Evolutionary conservation across 2,888 invertebrate species (phyloP), one percentile per base, ranked within the genome.

Genomic region (Lydus trimaculatus): DNA sequence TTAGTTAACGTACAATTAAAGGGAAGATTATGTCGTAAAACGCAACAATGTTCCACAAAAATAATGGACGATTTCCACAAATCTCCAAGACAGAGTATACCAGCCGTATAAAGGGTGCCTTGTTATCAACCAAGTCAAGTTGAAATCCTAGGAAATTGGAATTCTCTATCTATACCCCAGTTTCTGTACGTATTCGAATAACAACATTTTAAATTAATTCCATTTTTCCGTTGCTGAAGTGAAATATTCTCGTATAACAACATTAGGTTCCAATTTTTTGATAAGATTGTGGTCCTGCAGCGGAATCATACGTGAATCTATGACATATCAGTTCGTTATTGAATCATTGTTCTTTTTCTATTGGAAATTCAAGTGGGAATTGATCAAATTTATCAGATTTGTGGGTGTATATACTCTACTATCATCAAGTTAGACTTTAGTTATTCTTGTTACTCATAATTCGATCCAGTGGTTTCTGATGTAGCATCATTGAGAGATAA

Each of bases 101-200:
- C 25, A 72, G 20, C 17, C 73, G 73, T 76, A 73, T 73, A 72
- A 64, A 17, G 73, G 73, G 73, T 71, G 75, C 71, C 75, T 77
- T 78, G 78, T 79, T 79, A 79, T 78, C 78, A 76, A 76, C 66
- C 76, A 76, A 78, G 75, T 77, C 78, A 73, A 77, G 73, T 75
- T 68, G 75, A 76, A 78, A 79, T 79, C 76, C 78, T 73, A 70
- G 75, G 75, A 79, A 79, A 78, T 79, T 78, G 76, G 75, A 79
- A 71, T 76, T 75, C 76, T 73, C 75, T 65, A 71, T 71, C 71
- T 71, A 58, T 56, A 62, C 43, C 65, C 65, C 71, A 73, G 68
- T 69, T 71, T 70, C 70, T 74, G 73, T 67, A 69, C 71, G 36
- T 31, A 56, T 9, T 25, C 43, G 59, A 59, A 65, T 62, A 63